These are phyloP conservation scores for Rambutsinella grinnellia DNA, from an alignment of 2,888 invertebrate genomes.

Conservation along the genomic window DNA sequence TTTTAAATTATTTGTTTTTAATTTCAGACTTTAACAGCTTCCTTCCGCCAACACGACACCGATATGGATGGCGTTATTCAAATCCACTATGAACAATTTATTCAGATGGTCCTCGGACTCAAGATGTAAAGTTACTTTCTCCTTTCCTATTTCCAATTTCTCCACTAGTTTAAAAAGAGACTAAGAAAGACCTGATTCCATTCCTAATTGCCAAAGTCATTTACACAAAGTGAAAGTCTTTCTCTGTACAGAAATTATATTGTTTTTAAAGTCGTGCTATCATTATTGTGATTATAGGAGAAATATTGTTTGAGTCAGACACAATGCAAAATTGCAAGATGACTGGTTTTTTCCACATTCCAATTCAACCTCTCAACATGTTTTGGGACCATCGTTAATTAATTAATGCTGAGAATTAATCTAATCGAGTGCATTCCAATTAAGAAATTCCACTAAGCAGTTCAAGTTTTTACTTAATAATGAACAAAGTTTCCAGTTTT, in stretches of 20 bases:
- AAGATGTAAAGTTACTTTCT: constrained; percentile 57
- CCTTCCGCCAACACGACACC: constrained; percentile 90
- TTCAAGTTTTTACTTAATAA: too few species aligned
- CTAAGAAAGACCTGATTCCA: background rate
- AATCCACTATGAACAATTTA: constrained; percentile 95
- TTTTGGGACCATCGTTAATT: too few species aligned
- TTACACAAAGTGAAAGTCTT: background rate
- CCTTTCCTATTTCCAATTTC: background rate
- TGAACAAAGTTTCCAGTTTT: too few species aligned
- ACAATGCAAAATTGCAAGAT: background rate
- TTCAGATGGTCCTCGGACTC: constrained; percentile 83
- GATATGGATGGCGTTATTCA: constrained; percentile 96
- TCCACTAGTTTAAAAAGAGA: background rate
- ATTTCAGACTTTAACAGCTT: constrained; percentile 86
- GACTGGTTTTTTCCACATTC: background rate
- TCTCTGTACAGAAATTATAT: background rate
- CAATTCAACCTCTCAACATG: background rate
- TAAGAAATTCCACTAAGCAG: too few species aligned
- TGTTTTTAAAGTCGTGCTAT: background rate
- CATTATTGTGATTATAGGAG: constrained; percentile 20
- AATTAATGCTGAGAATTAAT: too few species aligned
- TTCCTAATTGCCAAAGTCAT: background rate
- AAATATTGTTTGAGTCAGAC: constrained; percentile 28
- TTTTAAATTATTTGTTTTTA: constrained; percentile 62
- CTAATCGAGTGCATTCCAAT: too few species aligned